These are phyloP conservation scores for Camponotus floridanus DNA, from an alignment of 1,140 invertebrate genomes.

Conservation along the genomic window DNA sequence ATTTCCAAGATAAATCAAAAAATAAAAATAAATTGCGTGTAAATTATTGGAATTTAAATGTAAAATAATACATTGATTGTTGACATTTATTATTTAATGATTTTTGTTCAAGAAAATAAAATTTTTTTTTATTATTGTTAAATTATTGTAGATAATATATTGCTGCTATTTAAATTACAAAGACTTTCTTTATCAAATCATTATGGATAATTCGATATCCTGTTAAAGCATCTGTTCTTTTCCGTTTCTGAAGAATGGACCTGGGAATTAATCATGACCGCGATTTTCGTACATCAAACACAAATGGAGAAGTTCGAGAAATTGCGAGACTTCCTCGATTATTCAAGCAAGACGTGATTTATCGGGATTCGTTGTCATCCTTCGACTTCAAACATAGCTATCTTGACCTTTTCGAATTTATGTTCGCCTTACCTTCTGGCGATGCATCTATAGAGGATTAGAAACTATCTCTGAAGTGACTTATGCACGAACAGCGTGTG, in stretches of 20 bases:
- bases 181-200: conserved; percentile 25
- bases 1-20: not conserved
- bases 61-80: conserved; percentile 5
- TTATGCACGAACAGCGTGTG: not conserved
- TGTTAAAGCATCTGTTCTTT: conserved; percentile 8
- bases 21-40: not conserved
- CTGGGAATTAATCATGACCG: conserved; percentile 36
- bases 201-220: conserved; percentile 21
- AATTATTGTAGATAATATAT: not conserved
- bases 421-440: not conserved
- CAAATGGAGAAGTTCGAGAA: conserved; percentile 47
- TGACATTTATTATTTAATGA: not conserved
- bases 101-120: not conserved
- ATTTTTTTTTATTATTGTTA: not conserved
- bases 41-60: not conserved
- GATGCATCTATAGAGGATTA: conserved; percentile 18
- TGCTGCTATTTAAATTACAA: not conserved
- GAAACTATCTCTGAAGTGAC: conserved; percentile 8
- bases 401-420: conserved; percentile 45
- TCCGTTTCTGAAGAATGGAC: conserved; percentile 5
- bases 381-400: conserved; percentile 4
- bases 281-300: conserved; percentile 37
- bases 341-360: conserved; percentile 71
- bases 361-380: conserved; percentile 55
- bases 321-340: conserved; percentile 50